Percentiles rank a stretch among this genome's conserved stretches.
phyloP scores from a whole-genome alignment of 1,140 invertebrate species.

The Bombus turneri region DNA sequence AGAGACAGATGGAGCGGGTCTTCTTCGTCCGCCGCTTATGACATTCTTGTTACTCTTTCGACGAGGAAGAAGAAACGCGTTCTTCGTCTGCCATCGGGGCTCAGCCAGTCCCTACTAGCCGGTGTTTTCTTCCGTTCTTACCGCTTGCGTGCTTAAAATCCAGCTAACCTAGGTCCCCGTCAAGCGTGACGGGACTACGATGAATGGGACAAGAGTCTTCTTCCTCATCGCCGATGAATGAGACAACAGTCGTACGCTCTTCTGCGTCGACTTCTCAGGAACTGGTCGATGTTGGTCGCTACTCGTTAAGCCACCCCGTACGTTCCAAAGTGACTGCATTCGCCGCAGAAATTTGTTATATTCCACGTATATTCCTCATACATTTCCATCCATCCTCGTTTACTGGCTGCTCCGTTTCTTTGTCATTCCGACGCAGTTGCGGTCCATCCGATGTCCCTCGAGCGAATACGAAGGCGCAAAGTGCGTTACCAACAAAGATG shows the following conservation, averaged over 20 bases:
- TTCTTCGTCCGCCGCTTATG: conserved; percentile 30
- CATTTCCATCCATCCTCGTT: too few relatives aligned
- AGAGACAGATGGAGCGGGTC: neutral
- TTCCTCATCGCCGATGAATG: conserved; percentile 47
- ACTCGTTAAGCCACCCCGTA: neutral
- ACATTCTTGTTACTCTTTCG: conserved; percentile 48
- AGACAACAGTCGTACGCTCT: conserved; percentile 34
- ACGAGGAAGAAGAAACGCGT: conserved; percentile 47
- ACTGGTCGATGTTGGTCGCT: conserved; percentile 9
- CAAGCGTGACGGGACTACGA: conserved; percentile 56
- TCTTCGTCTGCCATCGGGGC: conserved; percentile 47
- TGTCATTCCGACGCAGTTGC: too few relatives aligned
- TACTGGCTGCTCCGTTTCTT: too few relatives aligned
- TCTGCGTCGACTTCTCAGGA: conserved; percentile 1
- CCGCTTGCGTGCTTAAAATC: conserved; percentile 47
- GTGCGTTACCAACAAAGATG: too few relatives aligned
- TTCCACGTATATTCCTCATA: too few relatives aligned
- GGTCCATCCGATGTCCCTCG: too few relatives aligned
- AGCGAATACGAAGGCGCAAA: too few relatives aligned
- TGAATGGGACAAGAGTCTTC: conserved; percentile 52
- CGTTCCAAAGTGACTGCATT: too few relatives aligned
- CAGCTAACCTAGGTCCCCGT: conserved; percentile 47
- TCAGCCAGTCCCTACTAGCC: neutral
- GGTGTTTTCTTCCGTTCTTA: conserved; percentile 32
- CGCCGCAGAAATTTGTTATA: too few relatives aligned